Percentiles rank a stretch among this genome's conserved stretches.
Evolutionary conservation across 2,888 invertebrate genomes (phyloP).

Genomic region (Allygus modestus): DNA sequence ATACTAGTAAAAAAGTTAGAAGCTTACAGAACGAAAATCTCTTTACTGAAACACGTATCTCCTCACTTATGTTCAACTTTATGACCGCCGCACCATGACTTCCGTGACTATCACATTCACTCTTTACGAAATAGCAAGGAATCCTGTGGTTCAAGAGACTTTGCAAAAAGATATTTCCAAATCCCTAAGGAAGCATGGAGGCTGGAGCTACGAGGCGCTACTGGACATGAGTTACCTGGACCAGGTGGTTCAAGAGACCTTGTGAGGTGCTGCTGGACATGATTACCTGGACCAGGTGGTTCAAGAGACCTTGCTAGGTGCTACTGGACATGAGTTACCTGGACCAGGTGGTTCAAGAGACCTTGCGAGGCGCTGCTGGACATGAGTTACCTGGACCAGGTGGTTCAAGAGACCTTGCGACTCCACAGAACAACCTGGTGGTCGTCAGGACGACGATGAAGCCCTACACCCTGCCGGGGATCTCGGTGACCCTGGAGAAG

Average conservation of each 20-base stretch:
- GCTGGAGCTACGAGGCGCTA: neutral
- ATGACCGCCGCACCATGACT: neutral
- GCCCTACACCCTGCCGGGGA: constrained; percentile 18
- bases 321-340: constrained; percentile 22
- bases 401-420: neutral
- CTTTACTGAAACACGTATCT: neutral
- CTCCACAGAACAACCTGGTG: neutral
- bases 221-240: constrained; percentile 32
- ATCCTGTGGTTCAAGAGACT: neutral
- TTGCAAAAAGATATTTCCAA: neutral
- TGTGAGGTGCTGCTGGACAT: too few species aligned
- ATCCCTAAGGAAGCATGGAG: neutral
- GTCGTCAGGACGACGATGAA: neutral
- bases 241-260: constrained; percentile 32
- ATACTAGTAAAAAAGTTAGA: too few species aligned
- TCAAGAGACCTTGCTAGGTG: neutral
- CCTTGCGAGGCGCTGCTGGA: too few species aligned
- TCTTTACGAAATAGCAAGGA: constrained; percentile 6
- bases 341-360: constrained; percentile 37
- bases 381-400: too few species aligned
- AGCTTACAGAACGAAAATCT: constrained; percentile 25
- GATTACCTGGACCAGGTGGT: neutral
- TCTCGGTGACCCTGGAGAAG: neutral
- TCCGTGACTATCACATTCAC: constrained; percentile 11
- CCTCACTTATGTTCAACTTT: constrained; percentile 19